Evolutionary conservation across 2,888 invertebrate genomes (phyloP).

Genomic region (Branchipolynoe longqiensis): DNA sequence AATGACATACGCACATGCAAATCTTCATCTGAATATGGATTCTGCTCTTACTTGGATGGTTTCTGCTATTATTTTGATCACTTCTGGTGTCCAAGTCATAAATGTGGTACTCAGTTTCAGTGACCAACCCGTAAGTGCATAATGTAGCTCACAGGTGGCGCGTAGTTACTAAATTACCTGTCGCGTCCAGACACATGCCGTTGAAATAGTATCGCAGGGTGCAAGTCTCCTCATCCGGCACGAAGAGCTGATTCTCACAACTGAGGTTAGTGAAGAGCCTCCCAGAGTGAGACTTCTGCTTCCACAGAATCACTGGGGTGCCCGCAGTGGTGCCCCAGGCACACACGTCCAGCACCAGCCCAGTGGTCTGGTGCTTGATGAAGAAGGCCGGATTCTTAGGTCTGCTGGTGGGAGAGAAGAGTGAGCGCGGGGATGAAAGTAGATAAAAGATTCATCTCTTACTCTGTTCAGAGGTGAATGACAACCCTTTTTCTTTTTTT

Average conservation of each 20-base stretch:
- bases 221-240: constrained; percentile 49
- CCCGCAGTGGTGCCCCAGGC: constrained; percentile 34
- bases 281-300: background rate
- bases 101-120: too few relatives aligned
- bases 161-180: too few relatives aligned
- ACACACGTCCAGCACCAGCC: constrained; percentile 62
- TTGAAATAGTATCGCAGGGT: constrained; percentile 52
- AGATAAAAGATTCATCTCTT: background rate
- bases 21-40: too few relatives aligned
- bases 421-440: too few relatives aligned
- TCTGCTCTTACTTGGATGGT: too few relatives aligned
- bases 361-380: constrained; percentile 7
- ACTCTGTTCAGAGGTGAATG: background rate
- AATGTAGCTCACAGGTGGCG: too few relatives aligned
- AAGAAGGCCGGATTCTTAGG: background rate
- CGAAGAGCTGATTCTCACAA: constrained; percentile 60
- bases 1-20: too few relatives aligned
- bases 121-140: too few relatives aligned
- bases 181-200: constrained; percentile 58
- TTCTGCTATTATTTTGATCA: too few relatives aligned
- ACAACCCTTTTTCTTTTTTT: too few relatives aligned
- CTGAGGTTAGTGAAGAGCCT: background rate
- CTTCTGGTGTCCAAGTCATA: too few relatives aligned
- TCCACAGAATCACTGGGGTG: constrained; percentile 56
- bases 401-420: background rate